Evolutionary conservation across 2,113 vertebrate genomes (phyloP).

Genomic region (Salminus brasiliensis): DNA sequence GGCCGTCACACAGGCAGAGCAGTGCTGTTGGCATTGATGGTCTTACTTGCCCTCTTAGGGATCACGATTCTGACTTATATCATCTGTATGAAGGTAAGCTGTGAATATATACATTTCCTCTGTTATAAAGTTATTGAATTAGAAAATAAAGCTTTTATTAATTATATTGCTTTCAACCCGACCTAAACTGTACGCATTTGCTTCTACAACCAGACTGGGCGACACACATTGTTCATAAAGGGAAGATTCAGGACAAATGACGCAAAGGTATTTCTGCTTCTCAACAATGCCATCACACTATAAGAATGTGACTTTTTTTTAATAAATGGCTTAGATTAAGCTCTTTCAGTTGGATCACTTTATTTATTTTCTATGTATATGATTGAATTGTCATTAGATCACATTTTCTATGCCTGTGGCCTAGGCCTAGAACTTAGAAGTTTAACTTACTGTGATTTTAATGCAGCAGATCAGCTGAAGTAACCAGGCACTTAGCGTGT

Average conservation of each 20-base stretch:
- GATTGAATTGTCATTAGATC: too few relatives aligned
- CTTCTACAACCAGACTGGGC: slow-evolving; percentile 29
- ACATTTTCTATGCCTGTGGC: too few relatives aligned
- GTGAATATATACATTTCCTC: not conserved
- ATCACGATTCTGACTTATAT: slow-evolving; percentile 32
- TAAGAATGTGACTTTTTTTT: too few relatives aligned
- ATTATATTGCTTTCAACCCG: not conserved
- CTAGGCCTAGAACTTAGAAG: too few relatives aligned
- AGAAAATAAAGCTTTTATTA: not conserved
- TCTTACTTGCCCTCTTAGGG: slow-evolving; percentile 42
- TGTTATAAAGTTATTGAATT: not conserved
- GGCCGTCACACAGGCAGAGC: not conserved
- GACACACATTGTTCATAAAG: not conserved
- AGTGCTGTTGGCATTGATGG: slow-evolving; percentile 32
- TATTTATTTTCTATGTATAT: too few relatives aligned
- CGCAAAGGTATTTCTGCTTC: slow-evolving; percentile 25
- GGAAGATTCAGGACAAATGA: slow-evolving; percentile 1
- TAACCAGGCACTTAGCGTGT: too few relatives aligned
- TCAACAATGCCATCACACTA: too few relatives aligned
- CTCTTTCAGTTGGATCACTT: too few relatives aligned
- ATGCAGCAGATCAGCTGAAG: too few relatives aligned
- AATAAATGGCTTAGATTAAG: too few relatives aligned
- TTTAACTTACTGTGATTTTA: too few relatives aligned
- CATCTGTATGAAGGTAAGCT: slow-evolving; percentile 43
- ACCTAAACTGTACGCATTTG: not conserved